These are phyloP conservation scores for Agrilus mali DNA, from an alignment of 2,888 invertebrate genomes.

Conservation along the genomic window DNA sequence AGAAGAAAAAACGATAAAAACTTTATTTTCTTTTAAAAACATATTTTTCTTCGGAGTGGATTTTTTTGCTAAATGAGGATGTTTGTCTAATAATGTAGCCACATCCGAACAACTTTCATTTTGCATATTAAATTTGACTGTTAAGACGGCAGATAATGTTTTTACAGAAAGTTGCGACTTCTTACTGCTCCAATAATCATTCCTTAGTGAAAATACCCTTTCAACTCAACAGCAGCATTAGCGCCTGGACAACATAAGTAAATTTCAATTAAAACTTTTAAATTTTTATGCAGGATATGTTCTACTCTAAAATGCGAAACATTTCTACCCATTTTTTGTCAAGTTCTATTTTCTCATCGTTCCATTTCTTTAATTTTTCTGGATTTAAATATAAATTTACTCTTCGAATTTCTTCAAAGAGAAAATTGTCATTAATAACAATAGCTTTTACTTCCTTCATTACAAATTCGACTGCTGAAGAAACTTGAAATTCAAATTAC, in stretches of 20 bases:
- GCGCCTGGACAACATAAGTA: constrained; percentile 14
- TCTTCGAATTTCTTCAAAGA: no score
- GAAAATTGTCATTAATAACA: constrained; percentile 2
- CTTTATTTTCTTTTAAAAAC: no score
- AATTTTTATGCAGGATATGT: constrained; percentile 16
- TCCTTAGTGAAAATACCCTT: constrained; percentile 10
- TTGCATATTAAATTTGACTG: no score
- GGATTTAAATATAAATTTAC: constrained; percentile 12
- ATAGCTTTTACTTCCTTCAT: constrained; percentile 10
- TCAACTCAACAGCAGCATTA: constrained; percentile 13
- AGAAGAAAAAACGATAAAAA: no score
- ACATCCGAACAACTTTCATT: no score
- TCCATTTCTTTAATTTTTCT: constrained; percentile 13
- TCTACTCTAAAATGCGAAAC: constrained; percentile 3
- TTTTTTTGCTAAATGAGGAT: no score
- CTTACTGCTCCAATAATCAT: constrained; percentile 10
- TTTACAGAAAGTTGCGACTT: constrained; percentile 12
- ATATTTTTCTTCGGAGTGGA: no score
- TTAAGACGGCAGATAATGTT: constrained; percentile 11
- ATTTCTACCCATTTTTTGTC: constrained; percentile 15
- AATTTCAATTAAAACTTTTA: constrained; percentile 15
- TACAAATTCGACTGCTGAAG: constrained; percentile 10
- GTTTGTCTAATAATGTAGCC: no score
- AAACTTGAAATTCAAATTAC: neutral
- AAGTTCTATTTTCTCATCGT: constrained; percentile 13